Evolutionary conservation across 2,797 vertebrate genomes (phyloP).

Genomic region (Melanotaenia parkinsoni): DNA sequence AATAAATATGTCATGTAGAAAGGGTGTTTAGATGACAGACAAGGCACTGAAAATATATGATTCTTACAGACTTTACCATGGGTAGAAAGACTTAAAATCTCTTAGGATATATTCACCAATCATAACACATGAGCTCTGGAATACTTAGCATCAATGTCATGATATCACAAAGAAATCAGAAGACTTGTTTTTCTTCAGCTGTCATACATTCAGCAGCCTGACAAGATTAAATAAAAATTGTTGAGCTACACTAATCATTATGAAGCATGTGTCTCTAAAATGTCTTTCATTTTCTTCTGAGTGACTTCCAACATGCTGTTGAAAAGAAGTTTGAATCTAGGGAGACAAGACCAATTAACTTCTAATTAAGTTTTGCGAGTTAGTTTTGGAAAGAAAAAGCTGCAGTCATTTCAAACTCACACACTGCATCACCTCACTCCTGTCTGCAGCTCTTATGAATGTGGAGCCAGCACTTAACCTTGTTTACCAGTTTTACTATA

Average conservation of each 20-base stretch:
- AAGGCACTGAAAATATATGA: conserved; percentile 74
- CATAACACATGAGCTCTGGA: conserved; percentile 27
- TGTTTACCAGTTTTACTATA: conserved; percentile 52
- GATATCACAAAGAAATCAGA: conserved; percentile 23
- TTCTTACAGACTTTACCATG: conserved; percentile 44
- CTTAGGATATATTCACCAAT: conserved; percentile 26
- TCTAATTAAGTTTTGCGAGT: conserved; percentile 11
- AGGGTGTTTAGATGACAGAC: conserved; percentile 73
- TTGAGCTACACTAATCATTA: neutral
- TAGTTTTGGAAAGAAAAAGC: conserved; percentile 24
- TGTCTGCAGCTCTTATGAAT: conserved; percentile 59
- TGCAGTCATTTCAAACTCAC: conserved; percentile 21
- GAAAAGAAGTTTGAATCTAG: neutral
- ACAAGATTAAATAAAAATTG: neutral
- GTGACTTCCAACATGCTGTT: neutral
- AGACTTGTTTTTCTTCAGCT: neutral
- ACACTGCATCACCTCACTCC: conserved; percentile 37
- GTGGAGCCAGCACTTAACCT: conserved; percentile 65
- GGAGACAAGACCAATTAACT: neutral
- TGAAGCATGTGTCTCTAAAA: neutral
- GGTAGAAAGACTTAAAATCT: conserved; percentile 58
- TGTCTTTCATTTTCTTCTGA: conserved; percentile 9
- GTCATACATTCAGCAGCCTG: neutral
- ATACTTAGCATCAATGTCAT: conserved; percentile 10
- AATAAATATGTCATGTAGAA: conserved; percentile 74